Conservation (phyloP, 2,888 invertebrate species). For the Nephrotoma flavescens region DNA sequence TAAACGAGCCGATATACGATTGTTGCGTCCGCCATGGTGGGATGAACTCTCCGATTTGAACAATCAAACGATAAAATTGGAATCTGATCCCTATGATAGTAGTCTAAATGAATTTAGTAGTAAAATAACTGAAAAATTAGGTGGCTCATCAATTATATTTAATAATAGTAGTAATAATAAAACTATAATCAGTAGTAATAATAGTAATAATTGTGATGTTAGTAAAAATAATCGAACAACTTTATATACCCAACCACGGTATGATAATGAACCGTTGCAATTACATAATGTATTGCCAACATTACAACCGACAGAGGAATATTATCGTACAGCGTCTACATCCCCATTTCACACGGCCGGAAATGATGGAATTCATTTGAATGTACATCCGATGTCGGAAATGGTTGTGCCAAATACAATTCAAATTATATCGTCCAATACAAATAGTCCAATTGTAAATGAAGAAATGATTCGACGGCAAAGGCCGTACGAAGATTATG, state of each 20-base stretch:
- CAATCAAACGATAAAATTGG: constrained; percentile 3
- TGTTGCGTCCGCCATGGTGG: constrained; percentile 90
- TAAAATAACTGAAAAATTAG: not conserved
- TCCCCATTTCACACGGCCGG: constrained; percentile 40
- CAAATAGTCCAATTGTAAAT: constrained; percentile 15
- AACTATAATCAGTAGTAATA: constrained; percentile 16
- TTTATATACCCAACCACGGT: constrained; percentile 6
- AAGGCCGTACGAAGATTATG: constrained; percentile 57
- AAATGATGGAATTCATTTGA: constrained; percentile 9
- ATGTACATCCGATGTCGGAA: constrained; percentile 5
- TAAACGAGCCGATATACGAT: constrained; percentile 76
- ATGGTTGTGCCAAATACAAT: constrained; percentile 22
- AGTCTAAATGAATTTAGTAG: not conserved
- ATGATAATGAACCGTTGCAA: constrained; percentile 19
- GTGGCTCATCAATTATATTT: not conserved
- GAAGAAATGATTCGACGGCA: constrained; percentile 37
- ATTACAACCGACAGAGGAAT: constrained; percentile 30
- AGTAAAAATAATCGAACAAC: constrained; percentile 16
- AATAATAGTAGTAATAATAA: constrained; percentile 12
- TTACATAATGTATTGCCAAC: constrained; percentile 29
- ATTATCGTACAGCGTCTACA: constrained; percentile 40
- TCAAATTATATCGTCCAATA: constrained; percentile 19
- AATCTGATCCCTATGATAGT: not conserved
- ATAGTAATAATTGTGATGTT: constrained; percentile 3
- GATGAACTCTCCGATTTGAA: constrained; percentile 71